Evolutionary conservation across 2,113 vertebrate genomes (phyloP), one percentile per base, ranked within the genome.

Genomic region (Cynoglossus semilaevis): DNA sequence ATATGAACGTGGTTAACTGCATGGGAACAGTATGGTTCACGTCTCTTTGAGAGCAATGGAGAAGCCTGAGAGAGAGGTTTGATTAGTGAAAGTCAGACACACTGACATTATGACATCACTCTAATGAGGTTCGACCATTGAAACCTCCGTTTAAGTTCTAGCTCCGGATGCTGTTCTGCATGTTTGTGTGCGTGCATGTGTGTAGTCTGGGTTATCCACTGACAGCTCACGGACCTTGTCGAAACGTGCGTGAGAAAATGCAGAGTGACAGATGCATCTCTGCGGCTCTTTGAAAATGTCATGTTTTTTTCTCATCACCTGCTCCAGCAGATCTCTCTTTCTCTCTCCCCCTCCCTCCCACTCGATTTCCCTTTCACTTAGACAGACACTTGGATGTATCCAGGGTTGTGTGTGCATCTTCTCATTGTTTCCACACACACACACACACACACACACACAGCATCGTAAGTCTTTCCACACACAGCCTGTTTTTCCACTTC

Each of bases 201-300:
- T 63, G 43, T 66, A 55, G 38, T 51, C 64, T 35, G 51, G 79
- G 66, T 84, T 81, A 74, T 76, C 54, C 51, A 58, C 55, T 42
- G 70, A 48, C 40, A 56, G 69, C 81, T 84, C 49, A 43, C 79
- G 79, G 74, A 72, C 72, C 75, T 73, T 75, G 77, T 87, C 87
- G 85, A 76, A 77, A 72, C 43, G 57, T 8, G 57, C 70, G 59
- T 74, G 74, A 77, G 72, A 76, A 85, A 85, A 89, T 83, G 44
- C 73, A 68, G 71, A 89, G 81, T 86, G 85, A 87, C 87, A 89
- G 87, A 87, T 84, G 84, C 82, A 85, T 82, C 79, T 84, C 85
- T 87, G 88, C 81, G 81, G 84, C 86, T 82, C 76, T 51, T 75
- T 74, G 71, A 76, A 76, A 78, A 83, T 88, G 83, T 88, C 81